phyloP scores from a whole-genome alignment of 2,113 vertebrate genomes.

The Tichodroma muraria region DNA sequence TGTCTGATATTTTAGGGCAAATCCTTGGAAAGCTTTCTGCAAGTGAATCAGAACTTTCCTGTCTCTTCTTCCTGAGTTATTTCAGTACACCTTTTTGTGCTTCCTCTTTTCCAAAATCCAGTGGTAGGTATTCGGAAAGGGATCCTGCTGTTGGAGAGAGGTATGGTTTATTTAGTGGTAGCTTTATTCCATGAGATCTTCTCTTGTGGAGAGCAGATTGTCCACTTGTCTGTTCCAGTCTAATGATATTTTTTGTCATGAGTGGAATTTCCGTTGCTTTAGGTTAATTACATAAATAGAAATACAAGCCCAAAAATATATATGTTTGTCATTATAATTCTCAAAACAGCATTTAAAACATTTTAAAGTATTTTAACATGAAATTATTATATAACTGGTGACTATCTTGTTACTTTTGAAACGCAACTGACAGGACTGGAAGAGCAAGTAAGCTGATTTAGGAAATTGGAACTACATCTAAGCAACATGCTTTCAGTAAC shows the following conservation, averaged over 20 bases:
- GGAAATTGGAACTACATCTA: background rate
- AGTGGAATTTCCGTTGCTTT: background rate
- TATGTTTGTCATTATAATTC: background rate
- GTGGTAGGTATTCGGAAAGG: background rate
- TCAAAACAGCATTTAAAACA: background rate
- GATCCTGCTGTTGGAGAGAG: background rate
- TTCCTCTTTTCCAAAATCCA: background rate
- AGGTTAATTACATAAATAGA: background rate
- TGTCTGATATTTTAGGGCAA: background rate
- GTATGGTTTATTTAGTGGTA: background rate
- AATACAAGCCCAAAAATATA: background rate
- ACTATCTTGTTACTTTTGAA: background rate
- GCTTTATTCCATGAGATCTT: background rate
- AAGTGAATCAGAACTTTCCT: background rate
- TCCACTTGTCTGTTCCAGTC: background rate
- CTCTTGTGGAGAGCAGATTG: background rate
- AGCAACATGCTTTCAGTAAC: background rate
- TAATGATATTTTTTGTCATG: background rate
- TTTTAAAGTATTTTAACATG: background rate
- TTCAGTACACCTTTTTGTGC: rapidly evolving
- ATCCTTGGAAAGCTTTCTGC: background rate
- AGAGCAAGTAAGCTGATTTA: background rate
- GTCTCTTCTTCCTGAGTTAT: background rate
- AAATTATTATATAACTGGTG: background rate
- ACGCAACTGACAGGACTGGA: background rate